These are phyloP conservation scores for Hemicrepidius hirtus DNA, from an alignment of 2,888 invertebrate species.

Conservation along the genomic window DNA sequence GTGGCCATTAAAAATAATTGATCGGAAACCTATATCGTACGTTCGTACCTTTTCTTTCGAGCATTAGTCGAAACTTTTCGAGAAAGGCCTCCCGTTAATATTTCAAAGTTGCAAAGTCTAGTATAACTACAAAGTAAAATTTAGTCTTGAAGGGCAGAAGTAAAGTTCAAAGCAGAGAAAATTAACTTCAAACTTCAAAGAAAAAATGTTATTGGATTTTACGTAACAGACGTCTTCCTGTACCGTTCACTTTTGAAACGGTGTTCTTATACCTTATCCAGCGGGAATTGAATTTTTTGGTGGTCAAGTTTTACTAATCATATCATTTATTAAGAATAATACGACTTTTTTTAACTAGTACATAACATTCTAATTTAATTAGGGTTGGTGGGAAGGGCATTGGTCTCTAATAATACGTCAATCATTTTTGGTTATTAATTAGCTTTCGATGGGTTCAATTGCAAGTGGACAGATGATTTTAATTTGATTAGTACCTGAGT, in stretches of 20 bases:
- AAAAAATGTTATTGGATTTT: neutral
- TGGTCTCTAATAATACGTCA: neutral
- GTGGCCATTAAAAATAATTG: too few relatives aligned
- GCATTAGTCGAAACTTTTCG: neutral
- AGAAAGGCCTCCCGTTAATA: too few relatives aligned
- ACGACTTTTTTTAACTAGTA: too few relatives aligned
- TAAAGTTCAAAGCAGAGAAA: neutral
- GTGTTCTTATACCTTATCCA: too few relatives aligned
- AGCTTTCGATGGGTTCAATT: neutral
- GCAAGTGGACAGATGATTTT: neutral
- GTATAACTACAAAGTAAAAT: constrained; percentile 3
- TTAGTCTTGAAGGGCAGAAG: neutral
- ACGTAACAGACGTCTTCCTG: neutral
- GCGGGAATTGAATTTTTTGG: neutral
- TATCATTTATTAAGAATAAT: too few relatives aligned
- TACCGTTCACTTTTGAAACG: neutral
- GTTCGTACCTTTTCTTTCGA: neutral
- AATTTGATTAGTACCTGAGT: neutral
- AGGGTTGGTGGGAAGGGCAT: neutral
- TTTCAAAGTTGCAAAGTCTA: too few relatives aligned
- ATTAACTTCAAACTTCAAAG: neutral
- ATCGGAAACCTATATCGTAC: too few relatives aligned
- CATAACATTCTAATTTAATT: neutral
- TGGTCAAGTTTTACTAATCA: neutral
- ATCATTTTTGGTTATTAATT: constrained; percentile 10